Evolutionary conservation across 2,797 vertebrate species (phyloP), one percentile per base, ranked within the genome.

Genomic region (Semotilus atromaculatus): DNA sequence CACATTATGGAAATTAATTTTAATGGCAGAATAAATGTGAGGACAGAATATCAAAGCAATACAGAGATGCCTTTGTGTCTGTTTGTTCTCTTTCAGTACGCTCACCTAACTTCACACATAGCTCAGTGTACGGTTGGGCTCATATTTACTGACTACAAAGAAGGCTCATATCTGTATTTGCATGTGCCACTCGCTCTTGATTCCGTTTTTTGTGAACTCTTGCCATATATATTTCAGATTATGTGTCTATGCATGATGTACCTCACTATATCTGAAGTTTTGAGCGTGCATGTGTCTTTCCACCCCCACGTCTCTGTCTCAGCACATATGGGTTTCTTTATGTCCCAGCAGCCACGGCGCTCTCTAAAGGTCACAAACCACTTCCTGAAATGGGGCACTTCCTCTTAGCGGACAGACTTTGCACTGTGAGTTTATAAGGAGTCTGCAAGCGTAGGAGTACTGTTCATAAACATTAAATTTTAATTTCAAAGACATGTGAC

Each of bases 371-470:
- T 95, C 94, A 95, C 93, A 92, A 93, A 92, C 92, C 89, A 93
- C 91, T 94, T 95, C 93, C 92, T 93, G 91, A 95, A 93, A 94
- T 90, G 89, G 86, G 90, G 88, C 85, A 94, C 93, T 95, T 96
- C 95, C 94, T 94, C 90, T 93, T 90, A 88, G 89, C 73, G 91
- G 88, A 91, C 89, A 85, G 75, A 87, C 79, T 90, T 88, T 75
- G 73, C 60, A 76, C 72, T 85, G 71, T 9, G 67, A 81, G 58
- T 78, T 71, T 84, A 76, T 23, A 73, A 74, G 82, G 85, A 80
- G 73, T 66, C 81, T 83, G 58, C 21, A 40, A 85, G 81, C 14
- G 43, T 85, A 85, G 81, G 73, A 88, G 85, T 67, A 76, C n/a
- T 75, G 43, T 78, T 62, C 76, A 14, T 68, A 77, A 81, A 81